Percentiles rank a stretch among this genome's conserved stretches.
These are phyloP conservation scores for Aurelia coerulea DNA, from an alignment of 30 jellyfish, hydroid and myxozoan species.

Conservation along the genomic window DNA sequence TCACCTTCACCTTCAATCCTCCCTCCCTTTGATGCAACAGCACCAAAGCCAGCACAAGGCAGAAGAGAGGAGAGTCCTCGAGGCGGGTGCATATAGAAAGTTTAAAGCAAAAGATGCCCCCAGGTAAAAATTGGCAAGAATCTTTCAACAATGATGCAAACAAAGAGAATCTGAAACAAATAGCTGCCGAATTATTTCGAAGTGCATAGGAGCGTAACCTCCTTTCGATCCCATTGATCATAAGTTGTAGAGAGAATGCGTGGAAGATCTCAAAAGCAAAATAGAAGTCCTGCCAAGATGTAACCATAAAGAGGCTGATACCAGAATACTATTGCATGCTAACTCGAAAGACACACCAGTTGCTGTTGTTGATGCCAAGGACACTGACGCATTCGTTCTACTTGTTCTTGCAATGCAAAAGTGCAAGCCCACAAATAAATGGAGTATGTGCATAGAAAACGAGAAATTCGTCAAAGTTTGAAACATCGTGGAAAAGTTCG, in stretches of 20 bases:
- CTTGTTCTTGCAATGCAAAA: conserved; percentile 24
- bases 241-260: conserved; percentile 1
- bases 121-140: conserved; percentile 24
- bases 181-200: background rate
- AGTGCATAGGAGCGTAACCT: background rate
- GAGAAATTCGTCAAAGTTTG: conserved; percentile 7
- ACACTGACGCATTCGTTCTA: background rate
- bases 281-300: conserved; percentile 8
- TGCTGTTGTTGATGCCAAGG: conserved; percentile 26
- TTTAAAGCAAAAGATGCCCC: conserved; percentile 27
- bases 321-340: conserved; percentile 28
- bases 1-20: background rate
- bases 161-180: background rate
- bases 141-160: conserved; percentile 16
- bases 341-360: background rate
- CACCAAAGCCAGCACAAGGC: conserved; percentile 3
- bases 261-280: background rate
- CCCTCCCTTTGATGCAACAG: background rate
- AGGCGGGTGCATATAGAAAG: conserved; percentile 1
- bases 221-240: background rate
- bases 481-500: too few relatives aligned
- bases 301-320: too few relatives aligned
- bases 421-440: conserved; percentile 4
- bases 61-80: too few relatives aligned
- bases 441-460: conserved; percentile 16